These are phyloP conservation scores for Notamacropus eugenii DNA, from an alignment of 2,797 vertebrate genomes.

Conservation along the genomic window DNA sequence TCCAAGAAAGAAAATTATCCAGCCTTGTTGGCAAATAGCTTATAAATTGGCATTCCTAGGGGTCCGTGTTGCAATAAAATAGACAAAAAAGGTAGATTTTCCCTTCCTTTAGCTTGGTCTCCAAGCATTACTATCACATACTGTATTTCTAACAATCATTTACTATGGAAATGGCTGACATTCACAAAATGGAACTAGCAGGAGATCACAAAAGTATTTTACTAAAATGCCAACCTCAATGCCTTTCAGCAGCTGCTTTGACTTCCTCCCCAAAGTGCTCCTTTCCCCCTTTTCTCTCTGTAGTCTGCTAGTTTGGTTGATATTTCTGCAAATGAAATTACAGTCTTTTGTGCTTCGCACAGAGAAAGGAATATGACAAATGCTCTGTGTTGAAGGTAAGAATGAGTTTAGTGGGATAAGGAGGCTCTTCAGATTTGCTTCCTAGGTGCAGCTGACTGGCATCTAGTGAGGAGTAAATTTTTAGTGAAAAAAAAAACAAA, in stretches of 20 bases:
- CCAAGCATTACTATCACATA: conserved; percentile 10
- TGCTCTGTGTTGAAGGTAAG: neutral
- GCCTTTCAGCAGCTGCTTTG: neutral
- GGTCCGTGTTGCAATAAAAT: conserved; percentile 29
- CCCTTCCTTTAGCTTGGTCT: conserved; percentile 48
- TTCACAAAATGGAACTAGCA: conserved; percentile 44
- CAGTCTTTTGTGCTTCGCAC: neutral
- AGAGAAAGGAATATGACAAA: neutral
- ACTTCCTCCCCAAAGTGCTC: conserved; percentile 23
- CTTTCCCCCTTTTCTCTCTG: neutral
- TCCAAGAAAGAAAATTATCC: conserved; percentile 31
- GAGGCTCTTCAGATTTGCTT: neutral
- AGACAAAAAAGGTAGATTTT: conserved; percentile 38
- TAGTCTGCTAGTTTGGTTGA: neutral
- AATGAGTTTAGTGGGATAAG: neutral
- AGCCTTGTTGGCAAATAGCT: conserved; percentile 29
- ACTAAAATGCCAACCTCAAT: conserved; percentile 8
- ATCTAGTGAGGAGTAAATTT: neutral
- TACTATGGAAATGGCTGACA: conserved; percentile 35
- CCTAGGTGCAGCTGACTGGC: neutral
- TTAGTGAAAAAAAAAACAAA: neutral
- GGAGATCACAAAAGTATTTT: conserved; percentile 37
- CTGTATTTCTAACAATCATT: neutral
- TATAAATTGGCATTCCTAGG: conserved; percentile 39
- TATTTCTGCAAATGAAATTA: neutral